A percentile compares a stretch with the other conserved stretches of the same genome.
These are phyloP conservation scores for Tachycineta bicolor DNA, from an alignment of 2,113 vertebrate species.

Conservation along the genomic window DNA sequence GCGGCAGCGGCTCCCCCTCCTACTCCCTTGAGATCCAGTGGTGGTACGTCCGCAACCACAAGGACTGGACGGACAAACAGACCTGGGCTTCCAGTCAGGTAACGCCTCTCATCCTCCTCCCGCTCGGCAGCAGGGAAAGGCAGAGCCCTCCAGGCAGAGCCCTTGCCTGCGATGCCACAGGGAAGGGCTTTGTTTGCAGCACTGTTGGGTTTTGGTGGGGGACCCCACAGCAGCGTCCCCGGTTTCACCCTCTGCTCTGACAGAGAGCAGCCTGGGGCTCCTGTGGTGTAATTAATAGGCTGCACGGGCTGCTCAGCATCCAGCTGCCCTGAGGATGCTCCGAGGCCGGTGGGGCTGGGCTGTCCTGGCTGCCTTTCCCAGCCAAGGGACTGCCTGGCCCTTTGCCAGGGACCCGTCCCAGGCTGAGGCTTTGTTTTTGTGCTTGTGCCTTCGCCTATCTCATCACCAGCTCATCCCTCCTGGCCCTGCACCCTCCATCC, in stretches of 20 bases:
- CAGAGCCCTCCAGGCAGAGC: background rate
- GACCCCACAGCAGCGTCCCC: background rate
- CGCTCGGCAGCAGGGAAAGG: fast-evolving
- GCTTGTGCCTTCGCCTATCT: background rate
- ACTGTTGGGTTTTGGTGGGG: background rate
- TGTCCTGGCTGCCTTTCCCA: background rate
- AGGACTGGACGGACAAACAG: constrained; percentile 83
- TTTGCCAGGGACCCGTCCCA: background rate
- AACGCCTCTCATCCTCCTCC: background rate
- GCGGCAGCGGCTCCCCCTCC: constrained; percentile 87
- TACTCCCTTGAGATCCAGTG: constrained; percentile 97
- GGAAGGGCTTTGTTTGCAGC: background rate
- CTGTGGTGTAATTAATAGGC: background rate
- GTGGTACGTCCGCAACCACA: constrained; percentile 91
- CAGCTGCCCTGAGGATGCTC: background rate
- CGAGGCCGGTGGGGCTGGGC: fast-evolving
- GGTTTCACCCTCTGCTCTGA: background rate
- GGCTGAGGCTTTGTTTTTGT: background rate
- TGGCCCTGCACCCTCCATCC: background rate
- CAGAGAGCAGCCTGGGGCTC: background rate
- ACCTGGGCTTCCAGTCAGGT: constrained; percentile 83
- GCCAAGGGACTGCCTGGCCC: background rate
- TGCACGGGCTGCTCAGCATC: fast-evolving
- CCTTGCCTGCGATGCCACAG: fast-evolving
- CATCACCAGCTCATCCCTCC: background rate